Evolutionary conservation across 2,888 invertebrate species (phyloP), one percentile per base, ranked within the genome.

Genomic region (Calliopum simillimum): DNA sequence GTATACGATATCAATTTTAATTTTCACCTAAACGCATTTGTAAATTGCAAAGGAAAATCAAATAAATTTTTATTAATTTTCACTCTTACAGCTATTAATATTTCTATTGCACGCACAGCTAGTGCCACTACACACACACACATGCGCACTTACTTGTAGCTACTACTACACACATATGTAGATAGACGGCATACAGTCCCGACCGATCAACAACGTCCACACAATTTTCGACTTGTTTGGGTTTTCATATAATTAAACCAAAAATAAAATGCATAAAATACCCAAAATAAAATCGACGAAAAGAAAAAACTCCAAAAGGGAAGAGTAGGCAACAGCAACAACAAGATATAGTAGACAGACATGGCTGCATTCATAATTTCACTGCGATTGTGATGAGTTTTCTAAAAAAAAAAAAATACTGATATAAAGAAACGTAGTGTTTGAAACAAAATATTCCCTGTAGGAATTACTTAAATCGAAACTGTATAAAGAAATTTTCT

Each of bases 331-430:
- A n/a, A 14, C 16, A 64, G 19, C 64, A 64, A n/a, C 41, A 43
- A n/a, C n/a, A n/a, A n/a, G n/a, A n/a, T n/a, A n/a, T n/a, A n/a
- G n/a, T n/a, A n/a, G 21, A 43, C 51, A 64, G 53, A 64, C 53
- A 51, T 64, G 53, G 33, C 43, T 64, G 64, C 64, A 64, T 51
- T 64, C 64, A 64, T 64, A 64, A 64, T 64, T 64, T 64, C 33
- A 51, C 33, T 49, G 33, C 61, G 21, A 8, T 21, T 43, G 19
- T 43, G 64, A 41, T 64, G 16, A 53, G 51, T 21, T 64, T 41
- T 53, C 43, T 41, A 16, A 64, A 19, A 44, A 65, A 55, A 55
- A 55, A 43, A 41, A 65, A 13, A 23, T 8, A 21, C 8, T 4
- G 8, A 33, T 33, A 8, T 8, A 1, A 33, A 33, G 33, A 33